Conservation (phyloP, 92 coral and sea anemone species). For the Palythoa grandis region DNA sequence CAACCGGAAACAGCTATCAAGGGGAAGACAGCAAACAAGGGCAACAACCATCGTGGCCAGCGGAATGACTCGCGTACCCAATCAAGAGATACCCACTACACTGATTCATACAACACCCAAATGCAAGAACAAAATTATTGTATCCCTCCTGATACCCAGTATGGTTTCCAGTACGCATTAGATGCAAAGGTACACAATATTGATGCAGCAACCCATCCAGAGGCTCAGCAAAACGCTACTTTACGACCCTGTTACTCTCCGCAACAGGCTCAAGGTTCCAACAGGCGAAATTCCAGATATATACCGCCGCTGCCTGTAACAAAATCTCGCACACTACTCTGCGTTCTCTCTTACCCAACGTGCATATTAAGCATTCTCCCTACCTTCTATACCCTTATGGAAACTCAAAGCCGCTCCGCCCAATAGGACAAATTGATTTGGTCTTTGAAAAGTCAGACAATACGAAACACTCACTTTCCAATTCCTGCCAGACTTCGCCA, state of each 20-base stretch:
- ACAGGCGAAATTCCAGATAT: slow-evolving; percentile 40
- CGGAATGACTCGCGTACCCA: too few species aligned
- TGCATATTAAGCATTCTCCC: background rate
- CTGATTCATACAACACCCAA: too few species aligned
- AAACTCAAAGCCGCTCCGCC: slow-evolving; percentile 28
- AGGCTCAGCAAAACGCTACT: slow-evolving; percentile 36
- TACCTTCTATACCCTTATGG: slow-evolving; percentile 49
- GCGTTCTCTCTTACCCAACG: slow-evolving; percentile 6
- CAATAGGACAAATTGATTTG: background rate
- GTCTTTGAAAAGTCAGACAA: background rate
- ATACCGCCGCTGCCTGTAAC: slow-evolving; percentile 53
- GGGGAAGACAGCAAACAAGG: too few species aligned
- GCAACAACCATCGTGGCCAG: too few species aligned
- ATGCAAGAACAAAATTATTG: too few species aligned
- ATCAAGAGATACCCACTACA: too few species aligned
- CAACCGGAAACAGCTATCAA: too few species aligned
- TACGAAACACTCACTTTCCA: background rate
- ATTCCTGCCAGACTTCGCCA: slow-evolving; percentile 3
- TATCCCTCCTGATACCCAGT: background rate
- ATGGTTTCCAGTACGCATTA: background rate
- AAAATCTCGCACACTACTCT: slow-evolving; percentile 29
- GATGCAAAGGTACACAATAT: background rate
- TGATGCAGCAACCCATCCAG: slow-evolving; percentile 2
- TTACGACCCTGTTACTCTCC: slow-evolving; percentile 44
- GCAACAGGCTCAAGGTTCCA: slow-evolving; percentile 36